phyloP scores from a whole-genome alignment of 2,888 invertebrate species.

The Dicyrtomina minuta region DNA sequence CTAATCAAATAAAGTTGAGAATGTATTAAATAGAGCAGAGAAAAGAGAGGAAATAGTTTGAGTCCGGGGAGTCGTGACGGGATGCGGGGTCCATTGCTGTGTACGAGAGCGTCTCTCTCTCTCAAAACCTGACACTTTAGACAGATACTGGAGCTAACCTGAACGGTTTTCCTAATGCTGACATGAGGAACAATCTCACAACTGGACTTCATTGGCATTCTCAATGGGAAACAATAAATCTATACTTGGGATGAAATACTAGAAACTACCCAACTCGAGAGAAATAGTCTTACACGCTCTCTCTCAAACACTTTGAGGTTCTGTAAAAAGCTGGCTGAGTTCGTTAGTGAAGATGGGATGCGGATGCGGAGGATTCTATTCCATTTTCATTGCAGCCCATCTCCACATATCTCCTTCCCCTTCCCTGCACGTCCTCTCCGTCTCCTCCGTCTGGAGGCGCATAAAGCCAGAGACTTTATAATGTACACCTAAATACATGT shows the following conservation, averaged over 20 bases:
- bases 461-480: too few relatives aligned
- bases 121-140: conserved; percentile 2
- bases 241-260: conserved; percentile 27
- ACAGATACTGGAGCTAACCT: conserved; percentile 14
- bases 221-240: conserved; percentile 28
- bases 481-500: too few relatives aligned
- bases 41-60: background rate
- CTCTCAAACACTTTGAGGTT: too few relatives aligned
- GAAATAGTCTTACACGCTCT: too few relatives aligned
- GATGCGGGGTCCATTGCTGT: background rate
- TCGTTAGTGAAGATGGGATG: too few relatives aligned
- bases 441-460: too few relatives aligned
- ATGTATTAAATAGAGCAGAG: conserved; percentile 24
- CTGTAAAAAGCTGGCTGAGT: too few relatives aligned
- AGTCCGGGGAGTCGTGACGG: background rate
- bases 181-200: conserved; percentile 15
- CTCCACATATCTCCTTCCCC: background rate
- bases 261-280: background rate
- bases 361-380: too few relatives aligned
- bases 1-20: conserved; percentile 34
- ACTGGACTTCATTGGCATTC: conserved; percentile 27
- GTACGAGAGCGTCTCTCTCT: background rate
- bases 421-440: too few relatives aligned
- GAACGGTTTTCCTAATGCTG: conserved; percentile 5
- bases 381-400: too few relatives aligned